Percentiles rank a stretch among this genome's conserved stretches.
These are phyloP conservation scores for Amiota mariae DNA, from an alignment of 2,888 invertebrate species.

Conservation along the genomic window DNA sequence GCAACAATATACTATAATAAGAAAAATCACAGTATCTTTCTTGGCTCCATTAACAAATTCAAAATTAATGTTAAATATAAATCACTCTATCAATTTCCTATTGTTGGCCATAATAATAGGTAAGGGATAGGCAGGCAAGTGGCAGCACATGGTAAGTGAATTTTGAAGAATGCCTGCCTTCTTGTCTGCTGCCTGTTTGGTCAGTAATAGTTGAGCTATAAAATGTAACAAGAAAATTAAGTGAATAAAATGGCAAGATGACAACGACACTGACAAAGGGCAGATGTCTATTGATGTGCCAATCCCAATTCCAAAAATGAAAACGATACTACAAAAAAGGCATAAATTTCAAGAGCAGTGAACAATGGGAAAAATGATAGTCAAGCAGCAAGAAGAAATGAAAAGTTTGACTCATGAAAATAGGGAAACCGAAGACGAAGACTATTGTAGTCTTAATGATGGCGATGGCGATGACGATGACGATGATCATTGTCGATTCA, in stretches of 20 bases:
- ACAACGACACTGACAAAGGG: constrained; percentile 33
- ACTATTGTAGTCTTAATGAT: no score
- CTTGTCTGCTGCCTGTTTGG: no score
- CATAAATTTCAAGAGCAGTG: constrained; percentile 65
- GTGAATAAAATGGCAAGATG: constrained; percentile 41
- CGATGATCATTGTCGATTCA: no score
- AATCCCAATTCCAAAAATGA: neutral
- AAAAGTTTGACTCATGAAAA: neutral
- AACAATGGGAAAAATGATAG: constrained; percentile 46
- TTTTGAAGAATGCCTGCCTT: neutral
- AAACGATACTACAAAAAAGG: constrained; percentile 32
- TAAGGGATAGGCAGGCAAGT: no score
- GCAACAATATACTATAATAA: neutral
- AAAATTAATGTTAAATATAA: constrained; percentile 31
- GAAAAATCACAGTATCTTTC: neutral
- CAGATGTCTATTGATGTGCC: constrained; percentile 14
- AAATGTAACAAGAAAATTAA: constrained; percentile 57
- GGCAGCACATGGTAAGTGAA: neutral
- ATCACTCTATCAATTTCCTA: constrained; percentile 53
- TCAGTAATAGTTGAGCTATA: constrained; percentile 58
- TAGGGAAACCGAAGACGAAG: neutral
- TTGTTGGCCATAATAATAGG: constrained; percentile 2
- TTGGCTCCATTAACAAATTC: neutral
- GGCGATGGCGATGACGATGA: no score
- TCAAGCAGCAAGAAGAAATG: neutral